Evolutionary conservation across 2,797 vertebrate genomes (phyloP), one percentile per base, ranked within the genome.

Genomic region (Danionella dracula): DNA sequence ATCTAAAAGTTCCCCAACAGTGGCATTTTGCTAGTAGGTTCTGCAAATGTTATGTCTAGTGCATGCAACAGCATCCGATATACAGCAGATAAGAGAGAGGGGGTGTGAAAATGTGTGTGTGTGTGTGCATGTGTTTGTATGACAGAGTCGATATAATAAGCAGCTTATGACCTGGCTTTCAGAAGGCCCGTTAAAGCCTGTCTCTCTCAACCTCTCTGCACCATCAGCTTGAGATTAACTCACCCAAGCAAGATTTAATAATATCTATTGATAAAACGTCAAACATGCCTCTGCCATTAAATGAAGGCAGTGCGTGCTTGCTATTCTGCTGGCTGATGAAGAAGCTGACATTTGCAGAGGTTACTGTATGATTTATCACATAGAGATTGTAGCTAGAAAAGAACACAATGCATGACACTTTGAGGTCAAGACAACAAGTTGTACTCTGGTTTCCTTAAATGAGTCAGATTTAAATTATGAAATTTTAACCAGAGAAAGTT

Each of bases 101-200:
- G 48, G 19, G 59, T 42, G 56, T 41, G 74, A 35, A 72, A 56
- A 72, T 58, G n/a, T n/a, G n/a, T n/a, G n/a, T n/a, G 79, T 89
- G 90, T 90, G 89, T 40, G 62, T 46, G 27, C 6, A 27, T 27
- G 50, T 3, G 27, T 41, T 29, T 66, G 64, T 57, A 57, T 92
- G 90, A 93, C 91, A 91, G 91, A 92, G 95, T 98, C 94, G 90
- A 95, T 97, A 97, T 96, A 97, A 97, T 97, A 98, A 97, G 95
- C 93, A 88, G 96, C 94, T 98, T 97, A 98, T 88, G 88, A 90
- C 88, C 88, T 87, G 86, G 88, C 90, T 90, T 92, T 90, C 88
- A 89, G 87, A 87, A 89, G 88, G 56, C 66, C 71, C 67, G 87
- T 88, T 89, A 89, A 92, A 91, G 93, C 88, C 91, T 85, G 89